These are phyloP conservation scores for Lottia gigantea DNA, from an alignment of 2,888 invertebrate genomes.

Conservation along the genomic window DNA sequence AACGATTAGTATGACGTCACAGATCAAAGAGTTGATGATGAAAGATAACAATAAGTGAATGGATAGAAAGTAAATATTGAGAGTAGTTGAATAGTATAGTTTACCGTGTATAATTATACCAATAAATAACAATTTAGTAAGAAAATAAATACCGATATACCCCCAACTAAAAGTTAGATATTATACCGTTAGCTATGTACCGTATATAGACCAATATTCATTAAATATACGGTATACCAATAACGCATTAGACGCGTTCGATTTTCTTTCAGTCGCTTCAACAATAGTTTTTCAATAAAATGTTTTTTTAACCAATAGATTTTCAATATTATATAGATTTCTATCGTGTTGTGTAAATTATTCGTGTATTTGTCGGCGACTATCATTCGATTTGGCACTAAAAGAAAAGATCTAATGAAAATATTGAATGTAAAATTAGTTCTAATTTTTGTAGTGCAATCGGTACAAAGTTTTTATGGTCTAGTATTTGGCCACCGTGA, in stretches of 20 bases:
- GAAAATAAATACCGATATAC: too few species aligned
- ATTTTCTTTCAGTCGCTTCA: not conserved
- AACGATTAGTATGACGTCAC: slow-evolving; percentile 8
- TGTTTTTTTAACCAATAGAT: slow-evolving; percentile 7
- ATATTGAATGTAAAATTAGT: slow-evolving; percentile 11
- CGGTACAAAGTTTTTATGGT: not conserved
- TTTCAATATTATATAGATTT: slow-evolving; percentile 1
- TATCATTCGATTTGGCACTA: not conserved
- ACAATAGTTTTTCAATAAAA: slow-evolving; percentile 1
- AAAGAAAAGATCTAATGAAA: slow-evolving; percentile 3
- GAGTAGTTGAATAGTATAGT: not conserved
- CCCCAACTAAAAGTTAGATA: too few species aligned
- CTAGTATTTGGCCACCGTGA: not conserved
- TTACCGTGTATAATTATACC: slow-evolving; percentile 1
- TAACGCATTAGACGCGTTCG: slow-evolving; percentile 11
- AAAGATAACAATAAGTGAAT: not conserved
- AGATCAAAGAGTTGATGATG: not conserved
- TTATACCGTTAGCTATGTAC: too few species aligned
- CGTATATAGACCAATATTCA: too few species aligned
- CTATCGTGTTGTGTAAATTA: not conserved
- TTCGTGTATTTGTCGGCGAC: slow-evolving; percentile 2
- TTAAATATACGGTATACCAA: not conserved
- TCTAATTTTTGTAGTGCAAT: slow-evolving; percentile 1
- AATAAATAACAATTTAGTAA: not conserved
- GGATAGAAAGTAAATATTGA: not conserved